Conservation (phyloP, 2,888 invertebrate genomes). For the Papilio demoleus region DNA sequence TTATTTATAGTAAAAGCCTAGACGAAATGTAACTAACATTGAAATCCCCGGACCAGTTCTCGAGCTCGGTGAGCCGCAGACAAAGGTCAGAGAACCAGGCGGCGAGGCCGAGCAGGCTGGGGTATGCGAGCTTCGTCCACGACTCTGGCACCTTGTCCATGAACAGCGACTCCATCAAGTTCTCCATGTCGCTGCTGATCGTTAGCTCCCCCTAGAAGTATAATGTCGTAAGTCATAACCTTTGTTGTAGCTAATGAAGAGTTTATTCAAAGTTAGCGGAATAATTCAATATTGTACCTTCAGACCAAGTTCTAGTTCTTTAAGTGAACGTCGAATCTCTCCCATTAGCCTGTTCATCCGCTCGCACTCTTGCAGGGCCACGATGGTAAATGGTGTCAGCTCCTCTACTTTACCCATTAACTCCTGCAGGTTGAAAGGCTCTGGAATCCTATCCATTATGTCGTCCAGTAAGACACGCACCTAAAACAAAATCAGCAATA, state of each 20-base stretch:
- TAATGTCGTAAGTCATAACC: not conserved
- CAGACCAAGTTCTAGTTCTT: constrained; percentile 93
- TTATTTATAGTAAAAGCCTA: too few relatives aligned
- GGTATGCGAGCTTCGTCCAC: constrained; percentile 95
- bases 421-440: constrained; percentile 93
- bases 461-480: constrained; percentile 91
- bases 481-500: constrained; percentile 62
- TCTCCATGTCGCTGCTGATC: constrained; percentile 96
- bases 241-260: not conserved
- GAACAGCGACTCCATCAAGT: constrained; percentile 91
- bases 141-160: constrained; percentile 94
- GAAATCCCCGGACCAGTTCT: constrained; percentile 95
- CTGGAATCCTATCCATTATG: constrained; percentile 93
- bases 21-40: constrained; percentile 73
- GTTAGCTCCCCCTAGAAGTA: constrained; percentile 92
- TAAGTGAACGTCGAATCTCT: constrained; percentile 91
- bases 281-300: constrained; percentile 80
- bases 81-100: constrained; percentile 95
- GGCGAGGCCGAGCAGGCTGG: constrained; percentile 91
- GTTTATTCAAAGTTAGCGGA: too few relatives aligned
- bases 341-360: constrained; percentile 94
- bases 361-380: constrained; percentile 96
- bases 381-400: constrained; percentile 94
- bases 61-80: constrained; percentile 90
- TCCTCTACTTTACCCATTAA: constrained; percentile 94